Evolutionary conservation across 2,797 vertebrate genomes (phyloP), one percentile per base, ranked within the genome.

Genomic region (Propithecus perrieri): DNA sequence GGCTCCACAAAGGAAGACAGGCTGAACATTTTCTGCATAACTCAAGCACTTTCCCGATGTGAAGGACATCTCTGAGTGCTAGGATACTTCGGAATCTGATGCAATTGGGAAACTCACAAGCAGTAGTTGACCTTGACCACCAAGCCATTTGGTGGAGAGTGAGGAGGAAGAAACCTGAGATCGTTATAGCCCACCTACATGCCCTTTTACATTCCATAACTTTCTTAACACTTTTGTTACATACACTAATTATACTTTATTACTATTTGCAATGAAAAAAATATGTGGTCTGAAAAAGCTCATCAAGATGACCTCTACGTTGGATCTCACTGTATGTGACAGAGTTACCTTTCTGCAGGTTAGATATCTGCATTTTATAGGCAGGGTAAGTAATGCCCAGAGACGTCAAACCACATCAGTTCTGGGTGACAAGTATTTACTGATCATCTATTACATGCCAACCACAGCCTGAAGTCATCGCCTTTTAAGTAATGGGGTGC

Each of bases 11-110:
- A n/a, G 0, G 15, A 92, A 96, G 81, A 89, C 38, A 96, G 30
- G 30, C n/a, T 91, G 85, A 97, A 92, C 75, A 79, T 91, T 91
- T 94, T 97, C 94, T 30, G 61, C 83, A 35, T 50, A 95, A 69
- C 63, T 95, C 48, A 5, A 80, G 79, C 86, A 43, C 30, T 90
- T 97, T 53, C 57, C 38, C 63, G 20, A 96, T 33, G 12, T 4
- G 41, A 74, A n/a, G 17, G 75, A 30, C 35, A 1, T 35, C 53
- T 22, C 2, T 3, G 43, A 48, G 41, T 0, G 14, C 59, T 61
- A 95, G 96, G 38, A 43, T 69, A 28, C 7, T 87, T 48, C 33
- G 89, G 55, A 78, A 71, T 85, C 86, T 46, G 72, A 78, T 28
- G 13, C 7, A 57, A 18, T 50, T 95, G 57, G 59, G 41, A 86